phyloP scores from a whole-genome alignment of 2,113 vertebrate genomes.

The Polypterus senegalus region DNA sequence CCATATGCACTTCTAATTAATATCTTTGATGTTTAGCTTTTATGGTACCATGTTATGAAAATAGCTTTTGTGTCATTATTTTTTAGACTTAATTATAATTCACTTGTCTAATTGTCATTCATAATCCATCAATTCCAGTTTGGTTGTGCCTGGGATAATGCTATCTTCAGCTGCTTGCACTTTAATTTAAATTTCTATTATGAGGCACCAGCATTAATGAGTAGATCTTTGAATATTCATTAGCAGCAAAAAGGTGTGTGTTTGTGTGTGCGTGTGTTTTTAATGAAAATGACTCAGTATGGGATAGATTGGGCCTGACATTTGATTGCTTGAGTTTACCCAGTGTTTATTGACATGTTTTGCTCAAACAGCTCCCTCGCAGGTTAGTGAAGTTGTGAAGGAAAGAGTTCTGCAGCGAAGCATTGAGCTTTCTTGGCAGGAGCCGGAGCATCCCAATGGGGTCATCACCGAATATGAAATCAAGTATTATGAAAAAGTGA shows the following conservation, averaged over 20 bases:
- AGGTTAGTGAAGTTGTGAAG: slow-evolving; percentile 92
- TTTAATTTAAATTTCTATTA: slow-evolving; percentile 72
- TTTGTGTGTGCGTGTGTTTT: slow-evolving; percentile 52
- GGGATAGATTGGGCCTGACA: slow-evolving; percentile 50
- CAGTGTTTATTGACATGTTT: slow-evolving; percentile 56
- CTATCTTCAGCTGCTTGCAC: slow-evolving; percentile 62
- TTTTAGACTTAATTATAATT: slow-evolving; percentile 58
- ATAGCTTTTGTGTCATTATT: slow-evolving; percentile 52
- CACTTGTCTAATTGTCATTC: slow-evolving; percentile 64
- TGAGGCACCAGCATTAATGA: slow-evolving; percentile 64
- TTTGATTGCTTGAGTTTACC: slow-evolving; percentile 48
- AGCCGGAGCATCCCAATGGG: slow-evolving; percentile 93
- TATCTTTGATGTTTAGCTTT: neutral
- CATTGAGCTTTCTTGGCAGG: slow-evolving; percentile 94
- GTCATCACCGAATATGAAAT: slow-evolving; percentile 98
- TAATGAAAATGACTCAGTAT: slow-evolving; percentile 52
- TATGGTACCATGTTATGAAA: slow-evolving; percentile 33
- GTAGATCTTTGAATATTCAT: slow-evolving; percentile 70
- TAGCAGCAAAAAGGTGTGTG: slow-evolving; percentile 41
- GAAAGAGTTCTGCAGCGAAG: slow-evolving; percentile 85
- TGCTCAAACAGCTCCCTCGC: slow-evolving; percentile 82
- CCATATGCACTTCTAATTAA: too few species aligned
- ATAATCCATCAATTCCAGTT: slow-evolving; percentile 52
- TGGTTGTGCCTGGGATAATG: slow-evolving; percentile 48
- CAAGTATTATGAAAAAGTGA: slow-evolving; percentile 98